phyloP scores from a whole-genome alignment of 2,797 vertebrate species.

The Gymnoscopelus braueri region DNA sequence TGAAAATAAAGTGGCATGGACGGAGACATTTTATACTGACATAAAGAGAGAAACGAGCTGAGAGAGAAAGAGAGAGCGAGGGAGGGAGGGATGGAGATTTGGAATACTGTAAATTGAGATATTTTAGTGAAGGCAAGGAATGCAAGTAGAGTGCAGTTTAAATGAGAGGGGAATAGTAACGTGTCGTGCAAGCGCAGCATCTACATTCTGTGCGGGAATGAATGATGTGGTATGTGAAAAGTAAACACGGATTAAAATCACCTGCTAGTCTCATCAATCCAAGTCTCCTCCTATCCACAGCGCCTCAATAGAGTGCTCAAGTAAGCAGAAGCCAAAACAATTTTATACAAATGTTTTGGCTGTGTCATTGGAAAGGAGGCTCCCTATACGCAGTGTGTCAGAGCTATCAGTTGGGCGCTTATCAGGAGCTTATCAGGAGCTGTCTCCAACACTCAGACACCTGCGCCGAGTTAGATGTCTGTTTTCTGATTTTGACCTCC shows the following conservation, averaged over 20 bases:
- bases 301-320: constrained; percentile 13
- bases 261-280: not conserved
- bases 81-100: not conserved
- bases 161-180: not conserved
- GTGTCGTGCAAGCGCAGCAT: not conserved
- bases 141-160: not conserved
- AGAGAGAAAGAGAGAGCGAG: not conserved
- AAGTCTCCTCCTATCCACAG: not conserved
- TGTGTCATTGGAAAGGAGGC: not conserved
- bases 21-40: constrained; percentile 4
- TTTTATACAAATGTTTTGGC: not conserved
- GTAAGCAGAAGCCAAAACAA: not conserved
- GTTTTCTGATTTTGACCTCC: not conserved
- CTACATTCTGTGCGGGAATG: not conserved
- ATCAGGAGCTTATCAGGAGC: too few species aligned
- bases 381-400: not conserved
- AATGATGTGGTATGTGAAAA: constrained; percentile 30
- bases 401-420: not conserved
- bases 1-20: constrained; percentile 33
- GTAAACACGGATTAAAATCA: constrained; percentile 22
- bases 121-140: constrained; percentile 1
- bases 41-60: not conserved
- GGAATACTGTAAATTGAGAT: not conserved
- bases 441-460: not conserved
- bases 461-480: not conserved